Evolutionary conservation across 1,140 invertebrate species (phyloP).

Genomic region (Homarus americanus): DNA sequence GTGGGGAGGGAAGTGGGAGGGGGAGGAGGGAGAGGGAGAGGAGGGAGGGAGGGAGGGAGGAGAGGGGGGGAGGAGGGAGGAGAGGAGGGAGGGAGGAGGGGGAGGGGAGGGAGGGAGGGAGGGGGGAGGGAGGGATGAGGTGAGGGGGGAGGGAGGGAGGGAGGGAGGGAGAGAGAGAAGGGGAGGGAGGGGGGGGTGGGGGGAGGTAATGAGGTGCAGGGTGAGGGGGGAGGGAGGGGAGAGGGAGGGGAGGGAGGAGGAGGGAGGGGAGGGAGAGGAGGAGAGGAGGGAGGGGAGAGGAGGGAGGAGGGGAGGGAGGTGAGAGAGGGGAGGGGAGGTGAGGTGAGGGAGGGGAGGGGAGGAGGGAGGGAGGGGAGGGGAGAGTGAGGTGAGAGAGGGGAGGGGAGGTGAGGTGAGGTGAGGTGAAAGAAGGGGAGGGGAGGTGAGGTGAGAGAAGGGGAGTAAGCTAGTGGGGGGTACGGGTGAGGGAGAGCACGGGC

Average conservation of each 20-base stretch:
- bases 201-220: neutral
- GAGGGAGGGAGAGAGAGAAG: neutral
- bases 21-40: too few relatives aligned
- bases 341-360: neutral
- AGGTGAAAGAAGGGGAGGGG: too few relatives aligned
- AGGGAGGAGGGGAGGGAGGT: neutral
- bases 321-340: neutral
- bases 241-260: neutral
- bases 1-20: too few relatives aligned
- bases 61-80: too few relatives aligned
- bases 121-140: too few relatives aligned
- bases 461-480: too few relatives aligned
- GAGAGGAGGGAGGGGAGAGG: neutral
- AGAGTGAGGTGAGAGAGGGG: neutral
- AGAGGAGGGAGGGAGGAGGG: too few relatives aligned
- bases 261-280: neutral
- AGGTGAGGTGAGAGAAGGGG: too few relatives aligned
- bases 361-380: slow-evolving; percentile 5
- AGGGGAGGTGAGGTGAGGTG: neutral
- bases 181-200: neutral
- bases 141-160: neutral
- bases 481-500: too few relatives aligned
- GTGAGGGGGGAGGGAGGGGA: neutral
- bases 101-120: too few relatives aligned
- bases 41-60: too few relatives aligned